These are phyloP conservation scores for Dione vanillae DNA, from an alignment of 2,888 invertebrate genomes.

Conservation along the genomic window DNA sequence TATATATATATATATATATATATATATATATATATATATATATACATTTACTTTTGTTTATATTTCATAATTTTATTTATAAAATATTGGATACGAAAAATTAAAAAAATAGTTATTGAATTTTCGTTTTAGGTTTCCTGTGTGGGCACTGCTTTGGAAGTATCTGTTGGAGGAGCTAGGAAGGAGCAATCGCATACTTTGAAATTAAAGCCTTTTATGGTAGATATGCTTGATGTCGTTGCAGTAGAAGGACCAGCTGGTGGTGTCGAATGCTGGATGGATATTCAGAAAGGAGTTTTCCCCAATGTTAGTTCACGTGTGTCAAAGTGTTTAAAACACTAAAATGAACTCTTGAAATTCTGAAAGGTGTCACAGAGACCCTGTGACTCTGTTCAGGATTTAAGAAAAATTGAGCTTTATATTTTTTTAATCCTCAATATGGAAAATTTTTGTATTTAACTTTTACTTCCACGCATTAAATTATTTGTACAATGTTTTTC, in stretches of 20 bases:
- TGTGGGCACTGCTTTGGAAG: slow-evolving; percentile 68
- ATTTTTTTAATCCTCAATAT: too few species aligned
- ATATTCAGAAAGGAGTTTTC: slow-evolving; percentile 88
- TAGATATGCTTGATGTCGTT: slow-evolving; percentile 88
- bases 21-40: not conserved
- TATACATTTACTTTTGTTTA: too few species aligned
- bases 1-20: not conserved
- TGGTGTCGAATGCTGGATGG: slow-evolving; percentile 91
- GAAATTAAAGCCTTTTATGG: slow-evolving; percentile 86
- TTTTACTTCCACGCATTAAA: not conserved
- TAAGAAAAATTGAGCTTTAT: too few species aligned
- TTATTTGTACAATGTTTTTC: not conserved
- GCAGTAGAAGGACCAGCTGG: slow-evolving; percentile 87
- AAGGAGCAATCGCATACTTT: slow-evolving; percentile 66
- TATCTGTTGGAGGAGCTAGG: slow-evolving; percentile 61
- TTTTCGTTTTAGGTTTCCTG: slow-evolving; percentile 69
- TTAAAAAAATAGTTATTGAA: too few species aligned
- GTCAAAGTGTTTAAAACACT: too few species aligned
- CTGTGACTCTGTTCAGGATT: too few species aligned
- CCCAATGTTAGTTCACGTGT: slow-evolving; percentile 85
- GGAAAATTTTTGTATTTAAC: too few species aligned
- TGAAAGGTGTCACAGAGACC: too few species aligned
- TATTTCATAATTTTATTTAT: too few species aligned
- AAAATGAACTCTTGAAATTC: too few species aligned
- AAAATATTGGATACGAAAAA: too few species aligned